Base-by-base conservation (phyloP, 1,140 invertebrate species). In the Drosophila nigromelanica region DNA sequence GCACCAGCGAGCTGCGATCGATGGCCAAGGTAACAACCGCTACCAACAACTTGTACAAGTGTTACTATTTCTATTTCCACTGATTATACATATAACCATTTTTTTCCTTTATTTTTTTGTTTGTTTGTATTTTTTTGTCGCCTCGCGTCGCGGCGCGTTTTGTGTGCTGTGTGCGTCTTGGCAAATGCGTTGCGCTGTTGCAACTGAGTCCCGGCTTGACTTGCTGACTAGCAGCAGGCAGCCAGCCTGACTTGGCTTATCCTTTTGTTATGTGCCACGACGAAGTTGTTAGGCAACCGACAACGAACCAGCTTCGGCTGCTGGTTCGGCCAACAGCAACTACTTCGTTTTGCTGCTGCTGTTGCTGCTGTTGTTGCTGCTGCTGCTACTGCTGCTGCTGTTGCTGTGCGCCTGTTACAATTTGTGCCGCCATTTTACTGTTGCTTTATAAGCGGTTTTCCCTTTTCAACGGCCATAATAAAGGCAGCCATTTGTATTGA, bases 171-270 rank as follows among this genome's bases (percentile, higher is more conserved):
- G 63, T 86, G 78, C 82, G 81, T 85, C 81, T 86, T 68, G 62
- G 74, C 78, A 75, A 85, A 85, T 87, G 78, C 78, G 81, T 85
- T 75, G 81, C 75, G 78, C 70, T 81, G 71, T 60, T 87, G 81
- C 81, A 85, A 85, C 81, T 85, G 82, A 86, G 82, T 64, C 80
- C 74, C 74, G 81, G 82, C 82, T 87, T 85, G 81, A 64, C 81
- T 74, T 59, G 47, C 74, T 73, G 33, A 59, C 69, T 68, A 67
- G 58, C 58, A 35, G 12, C 35, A 45, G 62, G 71, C 47, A 52
- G 42, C 55, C 63, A 73, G 80, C 51, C 64, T 74, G 68, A 75
- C 78, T 78, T 78, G 78, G 70, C 78, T 87, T 86, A 86, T 87
- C 82, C 81, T 78, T 86, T 78, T 86, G 78, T 81, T 87, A 75